Percentiles rank a stretch among this genome's conserved stretches.
phyloP scores from a whole-genome alignment of 2,888 invertebrate genomes.

The Dryadula phaetusa region DNA sequence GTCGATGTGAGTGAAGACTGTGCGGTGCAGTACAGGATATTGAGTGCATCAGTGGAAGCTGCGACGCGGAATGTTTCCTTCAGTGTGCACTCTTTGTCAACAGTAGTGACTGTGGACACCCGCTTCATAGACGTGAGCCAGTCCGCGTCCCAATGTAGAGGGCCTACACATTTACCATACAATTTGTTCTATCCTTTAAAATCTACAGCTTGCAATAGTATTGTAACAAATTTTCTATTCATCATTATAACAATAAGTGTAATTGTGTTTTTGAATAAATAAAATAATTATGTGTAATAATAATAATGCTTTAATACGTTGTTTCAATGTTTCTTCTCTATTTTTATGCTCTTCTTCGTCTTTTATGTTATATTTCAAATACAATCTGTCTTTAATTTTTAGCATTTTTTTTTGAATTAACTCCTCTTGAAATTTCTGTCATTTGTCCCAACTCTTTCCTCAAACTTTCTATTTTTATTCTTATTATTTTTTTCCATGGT shows the following conservation, averaged over 20 bases:
- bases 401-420: no score
- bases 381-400: no score
- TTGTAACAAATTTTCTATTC: not conserved
- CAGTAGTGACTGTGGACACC: conserved; percentile 65
- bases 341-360: no score
- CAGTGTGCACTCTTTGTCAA: conserved; percentile 57
- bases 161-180: conserved; percentile 87
- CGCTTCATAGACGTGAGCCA: conserved; percentile 70
- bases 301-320: no score
- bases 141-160: conserved; percentile 71
- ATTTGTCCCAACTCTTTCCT: no score
- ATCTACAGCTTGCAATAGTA: conserved; percentile 45
- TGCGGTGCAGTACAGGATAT: conserved; percentile 59
- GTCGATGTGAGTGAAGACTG: conserved; percentile 55
- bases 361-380: no score
- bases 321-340: no score
- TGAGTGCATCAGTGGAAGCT: conserved; percentile 54
- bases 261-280: conserved; percentile 56
- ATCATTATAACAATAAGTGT: conserved; percentile 19
- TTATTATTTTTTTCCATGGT: no score
- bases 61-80: conserved; percentile 59
- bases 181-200: conserved; percentile 90
- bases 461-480: no score
- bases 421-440: no score
- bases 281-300: conserved; percentile 73